Evolutionary conservation across 2,113 vertebrate genomes (phyloP).

Genomic region (Isurus oxyrinchus): DNA sequence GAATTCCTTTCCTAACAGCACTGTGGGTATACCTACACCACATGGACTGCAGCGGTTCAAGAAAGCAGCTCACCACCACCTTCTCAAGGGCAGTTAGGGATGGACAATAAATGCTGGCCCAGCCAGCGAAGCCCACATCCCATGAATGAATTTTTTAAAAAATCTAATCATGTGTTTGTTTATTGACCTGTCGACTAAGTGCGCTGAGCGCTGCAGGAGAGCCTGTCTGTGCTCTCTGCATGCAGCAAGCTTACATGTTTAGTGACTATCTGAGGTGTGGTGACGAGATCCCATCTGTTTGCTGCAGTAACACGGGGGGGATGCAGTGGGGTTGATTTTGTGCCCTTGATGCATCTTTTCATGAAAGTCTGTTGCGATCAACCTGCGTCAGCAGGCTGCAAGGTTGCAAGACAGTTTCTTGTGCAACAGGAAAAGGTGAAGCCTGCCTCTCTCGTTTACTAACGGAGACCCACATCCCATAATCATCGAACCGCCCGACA

Average conservation of each 20-base stretch:
- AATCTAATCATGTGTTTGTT: too few species aligned
- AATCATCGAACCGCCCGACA: not conserved
- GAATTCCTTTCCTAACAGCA: too few species aligned
- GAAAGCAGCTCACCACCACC: too few species aligned
- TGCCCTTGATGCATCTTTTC: not conserved
- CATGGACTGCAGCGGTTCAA: too few species aligned
- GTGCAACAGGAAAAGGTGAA: not conserved
- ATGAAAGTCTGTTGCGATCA: not conserved
- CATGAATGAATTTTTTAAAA: too few species aligned
- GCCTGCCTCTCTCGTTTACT: not conserved
- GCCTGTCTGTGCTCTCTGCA: not conserved
- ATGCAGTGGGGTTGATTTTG: not conserved
- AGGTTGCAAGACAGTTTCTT: not conserved
- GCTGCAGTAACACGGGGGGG: not conserved
- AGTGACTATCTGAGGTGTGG: not conserved
- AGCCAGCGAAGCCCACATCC: too few species aligned
- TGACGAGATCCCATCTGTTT: not conserved
- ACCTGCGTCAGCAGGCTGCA: too few species aligned
- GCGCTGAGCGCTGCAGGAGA: not conserved
- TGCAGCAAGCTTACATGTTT: not conserved
- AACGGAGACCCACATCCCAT: not conserved
- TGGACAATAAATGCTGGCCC: too few species aligned
- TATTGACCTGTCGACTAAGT: too few species aligned
- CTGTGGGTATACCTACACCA: too few species aligned
- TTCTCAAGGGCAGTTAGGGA: too few species aligned